Evolutionary conservation across 2,797 vertebrate species (phyloP), one percentile per base, ranked within the genome.

Genomic region (Enteromius anoplus): DNA sequence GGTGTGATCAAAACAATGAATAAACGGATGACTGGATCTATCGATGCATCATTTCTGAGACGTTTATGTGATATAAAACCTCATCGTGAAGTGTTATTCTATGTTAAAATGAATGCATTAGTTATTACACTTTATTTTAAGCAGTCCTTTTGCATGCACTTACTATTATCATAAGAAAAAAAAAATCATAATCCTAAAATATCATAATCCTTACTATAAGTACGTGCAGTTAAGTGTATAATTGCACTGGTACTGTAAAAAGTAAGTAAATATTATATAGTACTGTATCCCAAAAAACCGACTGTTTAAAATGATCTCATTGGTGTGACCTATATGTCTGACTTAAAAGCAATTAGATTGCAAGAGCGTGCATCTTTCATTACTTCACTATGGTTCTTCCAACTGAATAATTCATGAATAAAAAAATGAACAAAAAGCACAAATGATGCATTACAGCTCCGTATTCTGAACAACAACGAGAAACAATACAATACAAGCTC

Each of bases 401-500:
- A 73, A 19, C 3, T 17, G 29, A n/a, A 7, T 23, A 75, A 58
- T 42, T 42, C 53, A 73, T 53, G 8, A 55, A 75, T 10, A 75
- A 75, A 51, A 9, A 58, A 75, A 75, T 23, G 0, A 58, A 58
- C 3, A 34, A 21, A 51, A 68, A 19, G 5, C n/a, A 7, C 40
- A 29, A 17, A 73, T 21, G 9, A 47, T 29, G 19, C 32, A 58
- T 14, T 69, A 19, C 14, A 11, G n/a, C 29, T 23, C 12, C 37
- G 11, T 8, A 55, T 34, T 19, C 12, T 32, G 34, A 75, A 21
- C 12, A 7, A 21, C 26, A 47, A 58, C 26, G 60, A 62, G 12
- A 15, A 62, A 29, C 60, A 84, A 83, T 49, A 69, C 85, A 90
- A 93, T 91, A 93, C 93, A 92, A 87, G 81, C 88, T 87, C 72